Percentiles rank a stretch among this genome's conserved stretches.
Evolutionary conservation across 2,797 vertebrate genomes (phyloP).

Genomic region (Podarcis siculus): DNA sequence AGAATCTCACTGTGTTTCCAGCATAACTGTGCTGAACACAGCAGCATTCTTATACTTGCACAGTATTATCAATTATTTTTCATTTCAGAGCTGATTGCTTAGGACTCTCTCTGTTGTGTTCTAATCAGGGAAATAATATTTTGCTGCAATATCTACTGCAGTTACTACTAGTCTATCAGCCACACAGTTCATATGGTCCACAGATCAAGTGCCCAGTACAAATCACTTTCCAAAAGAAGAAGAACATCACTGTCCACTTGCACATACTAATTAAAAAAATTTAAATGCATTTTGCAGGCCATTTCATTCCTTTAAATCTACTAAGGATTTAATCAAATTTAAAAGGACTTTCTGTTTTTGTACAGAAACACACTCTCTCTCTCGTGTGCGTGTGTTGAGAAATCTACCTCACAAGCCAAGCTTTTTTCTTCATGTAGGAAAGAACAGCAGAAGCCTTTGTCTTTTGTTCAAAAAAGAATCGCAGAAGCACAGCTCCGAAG

Average conservation of each 20-base stretch:
- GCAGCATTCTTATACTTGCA: neutral
- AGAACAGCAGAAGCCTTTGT: neutral
- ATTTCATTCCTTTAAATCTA: neutral
- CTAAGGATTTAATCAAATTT: neutral
- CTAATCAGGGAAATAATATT: neutral
- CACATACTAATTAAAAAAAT: neutral
- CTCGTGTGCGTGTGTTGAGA: neutral
- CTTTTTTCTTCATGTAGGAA: neutral
- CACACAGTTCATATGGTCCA: neutral
- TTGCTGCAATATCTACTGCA: neutral
- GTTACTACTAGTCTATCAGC: neutral
- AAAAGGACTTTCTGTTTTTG: neutral
- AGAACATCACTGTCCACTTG: neutral
- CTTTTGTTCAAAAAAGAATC: too few relatives aligned
- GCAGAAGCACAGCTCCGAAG: neutral
- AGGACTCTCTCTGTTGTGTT: neutral
- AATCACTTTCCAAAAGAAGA: neutral
- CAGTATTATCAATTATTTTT: neutral
- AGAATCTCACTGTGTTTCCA: constrained; percentile 35
- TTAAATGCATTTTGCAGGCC: neutral
- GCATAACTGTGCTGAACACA: constrained; percentile 13
- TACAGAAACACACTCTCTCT: neutral
- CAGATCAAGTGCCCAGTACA: neutral
- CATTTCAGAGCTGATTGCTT: neutral
- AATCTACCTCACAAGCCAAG: neutral